Conservation (phyloP, 2,888 invertebrate genomes). For the Drosophila sordidula region DNA sequence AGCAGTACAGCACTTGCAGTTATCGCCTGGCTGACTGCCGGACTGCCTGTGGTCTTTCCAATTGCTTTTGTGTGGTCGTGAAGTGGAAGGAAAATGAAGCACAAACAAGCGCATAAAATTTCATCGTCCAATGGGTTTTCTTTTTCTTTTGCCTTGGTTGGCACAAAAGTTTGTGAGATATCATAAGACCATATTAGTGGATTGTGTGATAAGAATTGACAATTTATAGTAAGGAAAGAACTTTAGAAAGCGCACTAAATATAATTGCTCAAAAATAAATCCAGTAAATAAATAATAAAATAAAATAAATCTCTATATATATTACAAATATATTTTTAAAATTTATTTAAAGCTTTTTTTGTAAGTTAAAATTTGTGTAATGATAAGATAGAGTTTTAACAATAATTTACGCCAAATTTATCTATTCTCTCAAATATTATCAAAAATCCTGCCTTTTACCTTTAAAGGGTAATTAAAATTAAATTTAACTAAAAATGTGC, state of each 20-base stretch:
- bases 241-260: neutral
- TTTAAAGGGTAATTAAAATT: neutral
- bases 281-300: neutral
- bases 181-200: slow-evolving; percentile 14
- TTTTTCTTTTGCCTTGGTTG: slow-evolving; percentile 13
- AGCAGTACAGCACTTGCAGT: slow-evolving; percentile 37
- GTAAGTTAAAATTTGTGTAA: neutral
- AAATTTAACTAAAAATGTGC: neutral
- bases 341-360: neutral
- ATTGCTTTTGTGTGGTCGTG: slow-evolving; percentile 29
- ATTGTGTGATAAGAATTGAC: neutral
- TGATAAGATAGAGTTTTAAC: too few relatives aligned
- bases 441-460: neutral
- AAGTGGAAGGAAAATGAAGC: slow-evolving; percentile 54
- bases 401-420: too few relatives aligned
- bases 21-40: slow-evolving; percentile 50
- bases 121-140: slow-evolving; percentile 42
- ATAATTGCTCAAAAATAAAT: neutral
- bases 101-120: slow-evolving; percentile 58
- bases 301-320: neutral
- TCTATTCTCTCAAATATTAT: neutral
- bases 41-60: slow-evolving; percentile 33
- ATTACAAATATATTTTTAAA: neutral
- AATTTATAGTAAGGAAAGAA: neutral
- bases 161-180: slow-evolving; percentile 24